These are phyloP conservation scores for Zoroaster sp. DNA, from an alignment of 53 echinoderm and acorn worm species.

Conservation along the genomic window DNA sequence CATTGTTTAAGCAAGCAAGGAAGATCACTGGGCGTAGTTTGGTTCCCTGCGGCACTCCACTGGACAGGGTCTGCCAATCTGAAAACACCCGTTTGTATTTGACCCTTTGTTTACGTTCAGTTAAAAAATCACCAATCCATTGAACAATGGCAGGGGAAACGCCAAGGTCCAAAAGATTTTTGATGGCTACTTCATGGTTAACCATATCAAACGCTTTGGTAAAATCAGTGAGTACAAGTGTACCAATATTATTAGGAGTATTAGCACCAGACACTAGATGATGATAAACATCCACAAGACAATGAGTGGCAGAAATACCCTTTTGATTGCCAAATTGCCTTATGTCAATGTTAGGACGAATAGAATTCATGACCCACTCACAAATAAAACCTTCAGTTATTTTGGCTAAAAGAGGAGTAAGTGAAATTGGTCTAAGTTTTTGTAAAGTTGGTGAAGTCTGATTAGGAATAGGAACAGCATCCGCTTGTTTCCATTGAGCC, in stretches of 20 bases:
- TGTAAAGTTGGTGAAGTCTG: neutral
- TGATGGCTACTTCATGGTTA: neutral
- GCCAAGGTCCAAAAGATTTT: no score
- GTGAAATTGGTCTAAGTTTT: conserved; percentile 4
- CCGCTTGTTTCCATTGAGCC: neutral
- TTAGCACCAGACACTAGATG: neutral
- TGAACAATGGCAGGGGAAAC: no score
- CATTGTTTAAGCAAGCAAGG: no score
- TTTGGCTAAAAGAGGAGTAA: neutral
- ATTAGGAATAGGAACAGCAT: conserved; percentile 3
- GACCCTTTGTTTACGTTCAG: no score
- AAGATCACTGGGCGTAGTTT: no score
- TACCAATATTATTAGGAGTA: neutral
- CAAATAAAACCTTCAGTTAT: conserved; percentile 9
- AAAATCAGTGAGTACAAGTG: conserved; percentile 38
- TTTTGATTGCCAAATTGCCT: conserved; percentile 32
- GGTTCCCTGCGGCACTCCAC: no score
- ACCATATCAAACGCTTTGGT: conserved; percentile 50
- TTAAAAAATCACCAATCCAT: no score
- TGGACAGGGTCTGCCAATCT: no score
- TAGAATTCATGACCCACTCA: neutral
- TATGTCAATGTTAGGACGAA: conserved; percentile 7
- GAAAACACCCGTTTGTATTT: no score
- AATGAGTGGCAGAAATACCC: conserved; percentile 32
- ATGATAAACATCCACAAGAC: conserved; percentile 32